Conservation (phyloP, 1,140 invertebrate species). For the Mya arenaria region DNA sequence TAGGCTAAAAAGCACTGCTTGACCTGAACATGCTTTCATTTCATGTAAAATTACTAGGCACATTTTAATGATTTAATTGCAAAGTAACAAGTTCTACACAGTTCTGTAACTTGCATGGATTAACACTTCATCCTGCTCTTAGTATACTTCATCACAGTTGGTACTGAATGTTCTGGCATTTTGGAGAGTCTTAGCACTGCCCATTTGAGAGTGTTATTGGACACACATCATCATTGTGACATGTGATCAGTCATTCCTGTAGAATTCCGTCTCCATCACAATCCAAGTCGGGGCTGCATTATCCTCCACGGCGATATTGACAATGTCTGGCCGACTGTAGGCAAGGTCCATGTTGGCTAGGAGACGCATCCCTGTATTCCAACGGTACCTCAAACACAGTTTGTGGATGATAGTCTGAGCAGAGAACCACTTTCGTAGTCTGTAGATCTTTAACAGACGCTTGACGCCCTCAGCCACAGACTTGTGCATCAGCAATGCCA, state of each 20-base stretch:
- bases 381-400: background rate
- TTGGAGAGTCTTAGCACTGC: too few species aligned
- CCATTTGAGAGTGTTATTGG: too few species aligned
- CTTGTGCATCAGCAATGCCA: slow-evolving; percentile 17
- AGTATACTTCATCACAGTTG: too few species aligned
- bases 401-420: slow-evolving; percentile 30
- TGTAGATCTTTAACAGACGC: slow-evolving; percentile 28
- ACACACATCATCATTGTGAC: too few species aligned
- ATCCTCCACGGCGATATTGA: background rate
- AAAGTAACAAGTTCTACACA: too few species aligned
- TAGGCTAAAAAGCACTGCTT: too few species aligned
- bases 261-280: slow-evolving; percentile 14
- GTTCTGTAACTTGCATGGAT: too few species aligned
- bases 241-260: slow-evolving; percentile 14
- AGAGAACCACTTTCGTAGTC: slow-evolving; percentile 34
- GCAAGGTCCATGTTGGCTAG: background rate
- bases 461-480: slow-evolving; percentile 16
- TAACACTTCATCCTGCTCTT: too few species aligned
- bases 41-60: too few species aligned
- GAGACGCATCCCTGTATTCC: background rate
- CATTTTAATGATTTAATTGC: too few species aligned
- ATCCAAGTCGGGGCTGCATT: slow-evolving; percentile 14
- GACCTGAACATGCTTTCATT: too few species aligned
- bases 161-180: too few species aligned
- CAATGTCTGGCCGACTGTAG: background rate